These are phyloP conservation scores for Isurus oxyrinchus DNA, from an alignment of 2,113 vertebrate species.

Conservation along the genomic window DNA sequence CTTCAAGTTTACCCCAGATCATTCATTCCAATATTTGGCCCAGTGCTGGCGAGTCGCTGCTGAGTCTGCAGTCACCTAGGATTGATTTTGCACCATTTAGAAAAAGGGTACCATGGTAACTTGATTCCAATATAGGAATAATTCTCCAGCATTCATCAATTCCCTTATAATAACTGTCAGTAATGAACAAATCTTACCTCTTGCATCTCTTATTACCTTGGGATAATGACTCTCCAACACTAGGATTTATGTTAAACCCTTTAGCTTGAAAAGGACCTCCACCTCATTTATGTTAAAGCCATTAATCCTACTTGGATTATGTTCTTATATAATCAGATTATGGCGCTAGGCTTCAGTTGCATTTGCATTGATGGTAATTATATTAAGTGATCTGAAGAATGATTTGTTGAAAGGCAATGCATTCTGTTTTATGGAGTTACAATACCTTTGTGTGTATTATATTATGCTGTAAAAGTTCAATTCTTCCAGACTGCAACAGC, in stretches of 20 bases:
- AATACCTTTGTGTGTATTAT: not conserved
- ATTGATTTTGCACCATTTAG: not conserved
- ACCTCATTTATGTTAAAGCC: not conserved
- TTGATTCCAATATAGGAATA: not conserved
- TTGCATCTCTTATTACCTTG: not conserved
- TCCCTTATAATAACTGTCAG: not conserved
- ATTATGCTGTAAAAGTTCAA: not conserved
- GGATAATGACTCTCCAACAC: not conserved
- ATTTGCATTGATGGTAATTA: constrained; percentile 18
- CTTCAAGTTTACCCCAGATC: not conserved
- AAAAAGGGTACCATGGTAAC: not conserved
- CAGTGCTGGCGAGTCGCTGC: not conserved
- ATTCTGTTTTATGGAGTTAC: not conserved
- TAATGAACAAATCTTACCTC: not conserved
- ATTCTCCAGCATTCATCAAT: not conserved
- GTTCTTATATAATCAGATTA: not conserved
- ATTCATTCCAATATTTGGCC: not conserved
- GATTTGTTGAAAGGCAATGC: not conserved
- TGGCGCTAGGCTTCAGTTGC: not conserved
- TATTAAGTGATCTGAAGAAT: not conserved
- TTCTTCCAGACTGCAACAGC: not conserved
- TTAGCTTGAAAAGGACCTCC: not conserved
- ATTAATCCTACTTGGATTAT: constrained; percentile 21
- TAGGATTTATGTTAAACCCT: not conserved
- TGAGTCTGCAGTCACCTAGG: not conserved